Evolutionary conservation across 2,113 vertebrate species (phyloP), one percentile per base, ranked within the genome.

Genomic region (Mixornis gularis): DNA sequence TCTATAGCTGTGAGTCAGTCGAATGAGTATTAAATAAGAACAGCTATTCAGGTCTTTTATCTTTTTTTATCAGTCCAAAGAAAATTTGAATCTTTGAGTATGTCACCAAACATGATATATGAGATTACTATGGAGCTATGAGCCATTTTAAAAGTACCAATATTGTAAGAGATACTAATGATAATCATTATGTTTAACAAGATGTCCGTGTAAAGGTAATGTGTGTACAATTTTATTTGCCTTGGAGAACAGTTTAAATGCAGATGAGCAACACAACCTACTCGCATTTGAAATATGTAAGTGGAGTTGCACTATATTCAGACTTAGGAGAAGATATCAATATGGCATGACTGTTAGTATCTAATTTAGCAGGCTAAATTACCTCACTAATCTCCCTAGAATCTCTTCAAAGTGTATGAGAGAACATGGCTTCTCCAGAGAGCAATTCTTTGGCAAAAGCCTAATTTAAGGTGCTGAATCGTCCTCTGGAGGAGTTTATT

Each of bases 291-390:
- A 95, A 91, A 89, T 91, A 87, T 55, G 3, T 68, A 70, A 92
- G 81, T 82, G 92, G 43, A 53, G 30, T 70, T 70, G 63, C 24
- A 64, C 41, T 91, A 13, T 91, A 79, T 49, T 93, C 66, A 93
- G 69, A 51, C 66, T 72, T 71, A 40, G 74, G 48, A 79, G 73
- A 81, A 76, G 44, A 49, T 38, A 71, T 34, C 70, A 79, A 53
- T 91, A 81, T 1, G 3, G 32, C 22, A 29, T 68, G 70, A 56
- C 55, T 87, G 64, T 90, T 89, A 79, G 53, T 76, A 62, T 89
- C 73, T 87, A 89, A 93, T 87, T 94, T 74, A 92, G 53, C 78
- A 72, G 81, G 58, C 74, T 84, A 89, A 93, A 93, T 92, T 94
- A 79, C 66, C 71, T 89, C 62, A 89, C 70, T 91, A 64, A 81